These are phyloP conservation scores for Drosophila obscura DNA, from an alignment of 1,140 invertebrate species.

Conservation along the genomic window DNA sequence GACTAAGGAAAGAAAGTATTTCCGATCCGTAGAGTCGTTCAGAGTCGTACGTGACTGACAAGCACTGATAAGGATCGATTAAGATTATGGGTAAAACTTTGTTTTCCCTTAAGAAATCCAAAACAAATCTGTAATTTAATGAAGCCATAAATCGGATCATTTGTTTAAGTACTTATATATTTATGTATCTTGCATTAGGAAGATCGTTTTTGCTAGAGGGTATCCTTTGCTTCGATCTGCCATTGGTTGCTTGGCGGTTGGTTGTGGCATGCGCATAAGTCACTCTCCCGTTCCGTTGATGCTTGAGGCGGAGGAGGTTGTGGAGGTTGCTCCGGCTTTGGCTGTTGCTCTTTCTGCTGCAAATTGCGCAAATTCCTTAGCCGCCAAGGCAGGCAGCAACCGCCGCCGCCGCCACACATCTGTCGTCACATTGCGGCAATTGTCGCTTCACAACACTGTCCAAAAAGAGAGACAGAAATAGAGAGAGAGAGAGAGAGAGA, in stretches of 20 bases:
- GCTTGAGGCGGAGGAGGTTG: background rate
- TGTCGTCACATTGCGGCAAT: constrained; percentile 61
- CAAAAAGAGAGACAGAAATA: background rate
- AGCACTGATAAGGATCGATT: too few species aligned
- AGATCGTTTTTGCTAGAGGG: constrained; percentile 22
- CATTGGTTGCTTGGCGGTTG: too few species aligned
- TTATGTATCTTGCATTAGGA: too few species aligned
- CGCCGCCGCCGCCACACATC: constrained; percentile 42
- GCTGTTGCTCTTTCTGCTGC: constrained; percentile 32
- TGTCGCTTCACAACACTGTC: constrained; percentile 31
- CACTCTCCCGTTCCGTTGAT: constrained; percentile 41
- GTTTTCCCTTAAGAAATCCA: too few species aligned
- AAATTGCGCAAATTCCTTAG: constrained; percentile 76
- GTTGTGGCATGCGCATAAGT: constrained; percentile 66
- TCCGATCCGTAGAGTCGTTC: too few species aligned
- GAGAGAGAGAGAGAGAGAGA: constrained; percentile 5
- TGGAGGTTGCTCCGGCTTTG: constrained; percentile 4
- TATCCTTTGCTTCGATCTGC: too few species aligned
- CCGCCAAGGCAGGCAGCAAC: constrained; percentile 25
- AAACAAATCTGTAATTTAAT: too few species aligned
- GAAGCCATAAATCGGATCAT: too few species aligned
- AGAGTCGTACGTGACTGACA: background rate
- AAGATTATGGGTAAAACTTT: too few species aligned
- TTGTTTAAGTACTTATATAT: too few species aligned
- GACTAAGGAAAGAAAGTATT: too few species aligned